phyloP scores from a whole-genome alignment of 2,113 vertebrate species.

The Hystrix brachyura region DNA sequence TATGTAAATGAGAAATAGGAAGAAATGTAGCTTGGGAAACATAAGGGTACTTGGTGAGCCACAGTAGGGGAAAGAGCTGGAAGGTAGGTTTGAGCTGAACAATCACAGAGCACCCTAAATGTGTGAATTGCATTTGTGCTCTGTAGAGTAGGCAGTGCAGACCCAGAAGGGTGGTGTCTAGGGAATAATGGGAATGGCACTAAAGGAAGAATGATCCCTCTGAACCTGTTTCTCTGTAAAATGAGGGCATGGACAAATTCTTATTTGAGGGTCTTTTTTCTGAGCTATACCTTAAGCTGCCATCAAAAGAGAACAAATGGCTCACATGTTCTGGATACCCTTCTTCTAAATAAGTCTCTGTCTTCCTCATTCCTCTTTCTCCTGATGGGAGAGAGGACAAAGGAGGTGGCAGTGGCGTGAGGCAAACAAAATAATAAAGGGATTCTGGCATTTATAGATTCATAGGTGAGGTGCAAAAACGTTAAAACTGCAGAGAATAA shows the following conservation, averaged over 20 bases:
- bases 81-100: not conserved
- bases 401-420: not conserved
- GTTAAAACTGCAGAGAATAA: not conserved
- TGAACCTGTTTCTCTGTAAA: slow-evolving; percentile 3
- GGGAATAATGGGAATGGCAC: not conserved
- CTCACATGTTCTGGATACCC: not conserved
- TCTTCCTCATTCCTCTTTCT: not conserved
- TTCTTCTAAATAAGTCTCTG: not conserved
- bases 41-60: not conserved
- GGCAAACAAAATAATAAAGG: not conserved
- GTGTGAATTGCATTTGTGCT: not conserved
- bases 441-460: not conserved
- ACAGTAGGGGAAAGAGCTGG: not conserved
- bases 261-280: not conserved
- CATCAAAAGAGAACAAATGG: not conserved
- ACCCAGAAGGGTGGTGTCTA: not conserved
- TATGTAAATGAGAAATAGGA: not conserved
- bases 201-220: not conserved
- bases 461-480: not conserved
- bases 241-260: not conserved
- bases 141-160: not conserved
- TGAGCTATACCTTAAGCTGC: slow-evolving; percentile 9
- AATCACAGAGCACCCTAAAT: not conserved
- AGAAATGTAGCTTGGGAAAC: not conserved
- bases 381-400: not conserved